Evolutionary conservation across 2,797 vertebrate species (phyloP).

Genomic region (Sebastes itinus): DNA sequence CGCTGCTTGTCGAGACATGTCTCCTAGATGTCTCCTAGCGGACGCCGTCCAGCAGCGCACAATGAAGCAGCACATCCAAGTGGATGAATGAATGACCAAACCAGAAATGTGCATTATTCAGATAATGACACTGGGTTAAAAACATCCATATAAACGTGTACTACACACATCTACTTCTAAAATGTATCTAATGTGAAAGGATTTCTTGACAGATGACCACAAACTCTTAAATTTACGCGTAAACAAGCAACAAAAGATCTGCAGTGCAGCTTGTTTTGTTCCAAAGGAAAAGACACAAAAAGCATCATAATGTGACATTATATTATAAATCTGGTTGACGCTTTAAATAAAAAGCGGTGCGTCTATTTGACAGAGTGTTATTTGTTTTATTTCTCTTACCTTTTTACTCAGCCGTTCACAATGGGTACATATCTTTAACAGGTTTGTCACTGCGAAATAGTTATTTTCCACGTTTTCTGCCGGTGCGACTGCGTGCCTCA

Average conservation of each 20-base stretch:
- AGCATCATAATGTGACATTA: background rate
- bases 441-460: slow-evolving; percentile 73
- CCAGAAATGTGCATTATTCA: background rate
- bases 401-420: slow-evolving; percentile 84
- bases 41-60: slow-evolving; percentile 49
- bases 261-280: slow-evolving; percentile 66
- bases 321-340: accelerated
- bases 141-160: background rate
- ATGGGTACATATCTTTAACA: slow-evolving; percentile 83
- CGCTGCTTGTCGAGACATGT: slow-evolving; percentile 73
- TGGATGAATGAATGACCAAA: slow-evolving; percentile 67
- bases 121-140: slow-evolving; percentile 15
- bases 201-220: background rate
- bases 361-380: background rate
- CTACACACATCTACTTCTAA: background rate
- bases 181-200: accelerated
- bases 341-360: background rate
- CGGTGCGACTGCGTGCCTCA: slow-evolving; percentile 83
- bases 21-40: slow-evolving; percentile 48
- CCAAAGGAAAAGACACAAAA: background rate
- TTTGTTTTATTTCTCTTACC: slow-evolving; percentile 69
- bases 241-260: slow-evolving; percentile 82
- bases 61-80: background rate
- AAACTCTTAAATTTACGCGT: slow-evolving; percentile 29
- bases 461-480: slow-evolving; percentile 77